Conservation (phyloP, 1,140 invertebrate genomes). For the Ceratitis capitata region DNA sequence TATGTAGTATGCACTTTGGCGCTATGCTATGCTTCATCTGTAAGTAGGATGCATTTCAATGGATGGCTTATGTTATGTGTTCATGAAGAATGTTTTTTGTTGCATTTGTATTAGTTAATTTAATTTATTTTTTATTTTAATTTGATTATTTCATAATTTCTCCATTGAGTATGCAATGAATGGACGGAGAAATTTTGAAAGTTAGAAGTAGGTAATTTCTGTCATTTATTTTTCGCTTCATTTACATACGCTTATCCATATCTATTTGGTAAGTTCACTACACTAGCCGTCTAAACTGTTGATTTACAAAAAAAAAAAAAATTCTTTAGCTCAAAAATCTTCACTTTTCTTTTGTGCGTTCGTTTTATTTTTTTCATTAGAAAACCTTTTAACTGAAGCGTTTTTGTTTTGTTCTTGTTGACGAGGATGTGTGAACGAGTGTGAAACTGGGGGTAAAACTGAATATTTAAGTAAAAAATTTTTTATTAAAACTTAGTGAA, state of each 20-base stretch:
- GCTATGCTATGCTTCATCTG: background rate
- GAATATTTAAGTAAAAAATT: too few species aligned
- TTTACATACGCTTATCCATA: conserved; percentile 24
- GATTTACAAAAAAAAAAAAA: background rate
- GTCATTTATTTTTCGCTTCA: background rate
- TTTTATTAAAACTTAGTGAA: too few species aligned
- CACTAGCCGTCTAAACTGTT: background rate
- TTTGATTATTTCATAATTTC: background rate
- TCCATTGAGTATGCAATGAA: conserved; percentile 6
- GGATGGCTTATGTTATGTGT: conserved; percentile 13
- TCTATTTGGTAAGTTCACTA: background rate
- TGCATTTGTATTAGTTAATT: too few species aligned
- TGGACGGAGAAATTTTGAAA: conserved; percentile 15
- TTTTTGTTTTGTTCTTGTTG: too few species aligned
- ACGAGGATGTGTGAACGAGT: too few species aligned
- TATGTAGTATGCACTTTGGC: background rate
- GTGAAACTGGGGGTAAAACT: too few species aligned
- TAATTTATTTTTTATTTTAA: too few species aligned
- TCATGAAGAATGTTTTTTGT: background rate
- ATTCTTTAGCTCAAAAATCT: background rate
- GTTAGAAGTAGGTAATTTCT: background rate
- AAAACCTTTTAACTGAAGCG: background rate
- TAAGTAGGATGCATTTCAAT: conserved; percentile 3
- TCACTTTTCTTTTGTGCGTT: conserved; percentile 22
- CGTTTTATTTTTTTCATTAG: background rate